These are phyloP conservation scores for Glaucopsyche alexis DNA, from an alignment of 2,888 invertebrate species.

Conservation along the genomic window DNA sequence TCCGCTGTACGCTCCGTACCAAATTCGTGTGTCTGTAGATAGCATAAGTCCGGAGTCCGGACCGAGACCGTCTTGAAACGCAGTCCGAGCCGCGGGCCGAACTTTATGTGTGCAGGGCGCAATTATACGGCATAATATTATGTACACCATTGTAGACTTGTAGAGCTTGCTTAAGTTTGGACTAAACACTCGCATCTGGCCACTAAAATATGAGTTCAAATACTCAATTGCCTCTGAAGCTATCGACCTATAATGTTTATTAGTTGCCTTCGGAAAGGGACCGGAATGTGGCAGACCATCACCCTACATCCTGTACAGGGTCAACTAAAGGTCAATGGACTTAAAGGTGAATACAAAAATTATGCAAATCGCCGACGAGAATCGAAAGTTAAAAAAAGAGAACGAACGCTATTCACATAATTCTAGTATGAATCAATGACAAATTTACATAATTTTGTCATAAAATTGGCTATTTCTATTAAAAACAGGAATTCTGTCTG, in stretches of 20 bases:
- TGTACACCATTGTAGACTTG: background rate
- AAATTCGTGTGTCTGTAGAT: too few species aligned
- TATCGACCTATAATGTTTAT: conserved; percentile 3
- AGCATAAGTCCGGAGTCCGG: too few species aligned
- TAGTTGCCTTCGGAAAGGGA: background rate
- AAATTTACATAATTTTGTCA: background rate
- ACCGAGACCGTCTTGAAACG: too few species aligned
- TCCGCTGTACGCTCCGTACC: too few species aligned
- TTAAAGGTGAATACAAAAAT: conserved; percentile 15
- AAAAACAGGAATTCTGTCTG: background rate
- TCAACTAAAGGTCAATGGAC: conserved; percentile 23
- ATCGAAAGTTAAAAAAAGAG: conserved; percentile 14
- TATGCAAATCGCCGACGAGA: conserved; percentile 21
- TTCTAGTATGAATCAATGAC: conserved; percentile 1
- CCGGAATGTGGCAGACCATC: background rate
- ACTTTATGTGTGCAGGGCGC: too few species aligned
- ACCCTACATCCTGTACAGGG: conserved; percentile 13
- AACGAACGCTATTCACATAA: background rate
- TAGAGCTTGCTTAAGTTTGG: background rate
- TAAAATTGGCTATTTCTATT: background rate
- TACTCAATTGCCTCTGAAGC: background rate
- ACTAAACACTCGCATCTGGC: background rate
- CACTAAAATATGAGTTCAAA: conserved; percentile 2
- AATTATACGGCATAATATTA: too few species aligned
- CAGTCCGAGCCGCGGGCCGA: too few species aligned